Conservation (phyloP, 2,888 invertebrate genomes). For the Tenthredo distinguenda region DNA sequence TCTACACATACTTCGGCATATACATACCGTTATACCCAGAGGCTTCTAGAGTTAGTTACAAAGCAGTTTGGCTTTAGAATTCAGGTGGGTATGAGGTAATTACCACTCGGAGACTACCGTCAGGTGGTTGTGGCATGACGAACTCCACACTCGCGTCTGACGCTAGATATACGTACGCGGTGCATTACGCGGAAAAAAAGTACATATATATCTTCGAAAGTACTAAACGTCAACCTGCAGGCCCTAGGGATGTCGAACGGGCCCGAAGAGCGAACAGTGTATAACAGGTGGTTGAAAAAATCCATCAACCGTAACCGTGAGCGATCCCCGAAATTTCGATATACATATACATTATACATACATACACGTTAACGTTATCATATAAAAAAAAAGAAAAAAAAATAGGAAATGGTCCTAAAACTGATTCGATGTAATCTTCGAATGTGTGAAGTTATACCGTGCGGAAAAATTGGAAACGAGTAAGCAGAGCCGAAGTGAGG, state of each 20-base stretch:
- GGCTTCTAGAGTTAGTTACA: conserved; percentile 50
- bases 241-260: not conserved
- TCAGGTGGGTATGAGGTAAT: conserved; percentile 67
- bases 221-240: not conserved
- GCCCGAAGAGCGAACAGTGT: conserved; percentile 8
- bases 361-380: not conserved
- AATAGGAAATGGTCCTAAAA: too few species aligned
- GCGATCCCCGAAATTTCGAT: not conserved
- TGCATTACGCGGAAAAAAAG: not conserved
- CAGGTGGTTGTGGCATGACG: conserved; percentile 70
- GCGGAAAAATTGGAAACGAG: too few species aligned
- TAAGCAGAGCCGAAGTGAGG: not conserved
- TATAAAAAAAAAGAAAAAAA: too few species aligned
- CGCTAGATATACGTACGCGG: not conserved
- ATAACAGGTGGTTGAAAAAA: conserved; percentile 43
- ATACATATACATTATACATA: not conserved
- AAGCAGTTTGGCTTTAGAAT: conserved; percentile 66
- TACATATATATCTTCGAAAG: not conserved
- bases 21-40: conserved; percentile 2
- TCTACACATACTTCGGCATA: not conserved
- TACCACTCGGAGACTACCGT: conserved; percentile 66
- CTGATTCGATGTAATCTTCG: too few species aligned
- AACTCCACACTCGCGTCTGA: conserved; percentile 38
- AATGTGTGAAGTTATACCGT: too few species aligned
- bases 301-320: not conserved